Evolutionary conservation across 2,888 invertebrate species (phyloP), one percentile per base, ranked within the genome.

Genomic region (Hyalella azteca): DNA sequence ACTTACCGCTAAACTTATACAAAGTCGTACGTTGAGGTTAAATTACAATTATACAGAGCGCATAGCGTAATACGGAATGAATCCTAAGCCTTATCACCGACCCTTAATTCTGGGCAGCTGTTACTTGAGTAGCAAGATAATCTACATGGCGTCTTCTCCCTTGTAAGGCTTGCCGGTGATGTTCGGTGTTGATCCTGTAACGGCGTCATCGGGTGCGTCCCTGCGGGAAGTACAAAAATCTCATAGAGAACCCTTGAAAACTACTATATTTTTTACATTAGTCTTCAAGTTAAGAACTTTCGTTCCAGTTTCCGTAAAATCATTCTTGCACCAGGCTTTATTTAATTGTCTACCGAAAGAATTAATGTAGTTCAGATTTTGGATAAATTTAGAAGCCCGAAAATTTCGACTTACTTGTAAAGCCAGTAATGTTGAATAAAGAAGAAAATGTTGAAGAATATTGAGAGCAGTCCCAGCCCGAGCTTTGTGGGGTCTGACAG

Each of bases 371-470:
- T 26, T 49, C 9, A 13, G 54, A 4, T 9, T 54, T 0, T 26
- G 1, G 3, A 22, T 26, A 4, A 54, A 22, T 13, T 26, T 26
- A 54, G 2, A 4, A 26, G 15, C 9, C 26, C 5, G 26, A 1
- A 19, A 11, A 26, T 9, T 45, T 13, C 29, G 36, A 77, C 81
- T 49, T 73, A 84, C 83, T 79, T 79, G 79, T 84, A 84, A n/a
- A 84, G 78, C 50, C 66, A 59, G 78, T 60, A 84, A 73, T 84
- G 84, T 54, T 84, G 84, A 13, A 84, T 79, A 40, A 84, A 81
- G 78, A 84, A 84, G 15, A 84, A 39, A 9, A 82, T 81, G 26
- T 84, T 80, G 78, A 82, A 84, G 78, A 82, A 32, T 9, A 84
- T 78, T n/a, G 84, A 75, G 39, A 84, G 79, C 2, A 84, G 39